Percentiles rank a stretch among this genome's conserved stretches.
Conservation (phyloP, 2,888 invertebrate species). For the Meandrusa payeni region DNA sequence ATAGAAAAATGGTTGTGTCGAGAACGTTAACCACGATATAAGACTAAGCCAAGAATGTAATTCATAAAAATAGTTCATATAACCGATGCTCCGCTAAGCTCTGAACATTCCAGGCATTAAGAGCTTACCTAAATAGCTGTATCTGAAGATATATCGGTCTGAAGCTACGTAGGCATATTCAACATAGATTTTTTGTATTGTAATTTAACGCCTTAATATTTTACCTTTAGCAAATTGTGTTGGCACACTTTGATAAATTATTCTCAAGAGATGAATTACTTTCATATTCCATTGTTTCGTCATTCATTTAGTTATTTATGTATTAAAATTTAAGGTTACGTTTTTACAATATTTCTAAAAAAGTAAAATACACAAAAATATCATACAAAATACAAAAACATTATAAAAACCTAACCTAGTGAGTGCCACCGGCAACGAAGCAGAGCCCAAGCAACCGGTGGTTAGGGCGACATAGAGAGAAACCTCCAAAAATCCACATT, state of each 20-base stretch:
- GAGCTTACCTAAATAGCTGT: slow-evolving; percentile 14
- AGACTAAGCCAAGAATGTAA: slow-evolving; percentile 1
- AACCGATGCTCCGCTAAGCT: slow-evolving; percentile 3
- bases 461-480: too few species aligned
- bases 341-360: too few species aligned
- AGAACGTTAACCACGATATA: background rate
- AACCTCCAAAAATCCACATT: too few species aligned
- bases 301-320: background rate
- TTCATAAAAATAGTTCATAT: slow-evolving; percentile 8
- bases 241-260: slow-evolving; percentile 15
- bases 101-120: slow-evolving; percentile 4
- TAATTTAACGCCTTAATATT: slow-evolving; percentile 11
- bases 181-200: slow-evolving; percentile 7
- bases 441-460: too few species aligned
- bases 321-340: background rate
- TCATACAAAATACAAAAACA: too few species aligned
- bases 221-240: slow-evolving; percentile 20
- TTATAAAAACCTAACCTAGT: too few species aligned
- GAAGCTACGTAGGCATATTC: slow-evolving; percentile 4
- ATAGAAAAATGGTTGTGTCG: too few species aligned
- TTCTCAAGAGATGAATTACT: slow-evolving; percentile 11
- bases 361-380: too few species aligned
- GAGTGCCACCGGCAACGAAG: too few species aligned
- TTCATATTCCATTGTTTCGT: slow-evolving; percentile 8
- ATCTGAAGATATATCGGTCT: slow-evolving; percentile 10